These are phyloP conservation scores for Pocillopora grandis DNA, from an alignment of 92 coral and sea anemone species.

Conservation along the genomic window DNA sequence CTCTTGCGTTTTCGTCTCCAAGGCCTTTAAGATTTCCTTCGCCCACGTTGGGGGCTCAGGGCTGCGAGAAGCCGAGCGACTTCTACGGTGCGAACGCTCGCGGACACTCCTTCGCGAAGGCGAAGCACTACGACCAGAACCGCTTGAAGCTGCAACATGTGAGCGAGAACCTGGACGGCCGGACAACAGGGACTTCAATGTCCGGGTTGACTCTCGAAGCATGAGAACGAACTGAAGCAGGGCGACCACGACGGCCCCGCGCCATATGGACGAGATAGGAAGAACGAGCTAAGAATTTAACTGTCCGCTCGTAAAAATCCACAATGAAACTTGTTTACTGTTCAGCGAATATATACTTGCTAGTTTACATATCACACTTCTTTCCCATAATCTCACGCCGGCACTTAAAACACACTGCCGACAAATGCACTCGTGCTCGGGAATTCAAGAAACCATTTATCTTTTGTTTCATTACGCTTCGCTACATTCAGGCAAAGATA, in stretches of 20 bases:
- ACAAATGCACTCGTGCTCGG: no score
- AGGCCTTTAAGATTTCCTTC: constrained; percentile 17
- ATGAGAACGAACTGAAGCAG: constrained; percentile 8
- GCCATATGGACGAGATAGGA: constrained; percentile 7
- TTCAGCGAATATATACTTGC: no score
- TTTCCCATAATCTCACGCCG: no score
- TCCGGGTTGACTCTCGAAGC: constrained; percentile 7
- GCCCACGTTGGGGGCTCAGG: constrained; percentile 33
- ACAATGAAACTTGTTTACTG: neutral
- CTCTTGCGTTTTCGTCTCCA: constrained; percentile 27
- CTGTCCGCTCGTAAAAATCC: constrained; percentile 19
- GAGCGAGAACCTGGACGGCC: constrained; percentile 26
- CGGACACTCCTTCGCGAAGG: constrained; percentile 13
- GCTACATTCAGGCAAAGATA: no score
- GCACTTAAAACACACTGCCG: no score
- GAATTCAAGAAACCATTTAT: no score
- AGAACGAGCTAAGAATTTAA: constrained; percentile 24
- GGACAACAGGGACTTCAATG: constrained; percentile 13
- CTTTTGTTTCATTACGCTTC: no score
- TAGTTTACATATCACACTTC: no score
- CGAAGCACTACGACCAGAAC: constrained; percentile 5
- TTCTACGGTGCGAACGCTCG: constrained; percentile 27
- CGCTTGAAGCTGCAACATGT: constrained; percentile 26
- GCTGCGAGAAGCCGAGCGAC: constrained; percentile 13
- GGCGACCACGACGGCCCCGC: constrained; percentile 32